Conservation (phyloP, 2,113 vertebrate species). For the Terrapene triunguis region DNA sequence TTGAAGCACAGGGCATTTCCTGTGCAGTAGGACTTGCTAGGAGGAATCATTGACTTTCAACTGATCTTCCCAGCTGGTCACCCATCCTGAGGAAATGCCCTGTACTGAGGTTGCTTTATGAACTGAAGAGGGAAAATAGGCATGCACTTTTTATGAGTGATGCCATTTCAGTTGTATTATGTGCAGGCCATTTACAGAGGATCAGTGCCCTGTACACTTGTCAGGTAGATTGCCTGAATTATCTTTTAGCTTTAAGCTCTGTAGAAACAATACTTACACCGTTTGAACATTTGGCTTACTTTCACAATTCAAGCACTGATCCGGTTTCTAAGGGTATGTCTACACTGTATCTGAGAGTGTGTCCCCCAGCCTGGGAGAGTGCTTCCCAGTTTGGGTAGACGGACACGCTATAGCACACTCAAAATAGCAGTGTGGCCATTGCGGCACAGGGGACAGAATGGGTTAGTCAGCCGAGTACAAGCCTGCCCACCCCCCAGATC, state of each 20-base stretch:
- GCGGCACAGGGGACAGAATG: neutral
- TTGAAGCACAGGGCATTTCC: slow-evolving; percentile 70
- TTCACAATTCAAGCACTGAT: neutral
- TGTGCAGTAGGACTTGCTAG: slow-evolving; percentile 63
- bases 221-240: slow-evolving; percentile 28
- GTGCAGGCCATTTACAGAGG: slow-evolving; percentile 16
- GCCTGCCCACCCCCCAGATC: neutral
- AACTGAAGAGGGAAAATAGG: slow-evolving; percentile 68
- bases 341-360: neutral
- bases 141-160: slow-evolving; percentile 40
- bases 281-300: neutral
- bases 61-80: slow-evolving; percentile 70
- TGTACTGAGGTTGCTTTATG: slow-evolving; percentile 59
- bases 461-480: neutral
- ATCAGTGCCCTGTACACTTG: neutral
- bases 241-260: neutral
- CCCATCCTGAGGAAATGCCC: slow-evolving; percentile 66
- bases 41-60: slow-evolving; percentile 53
- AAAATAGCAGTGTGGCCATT: neutral
- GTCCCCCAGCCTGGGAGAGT: neutral
- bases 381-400: neutral
- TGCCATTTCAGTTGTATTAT: slow-evolving; percentile 6
- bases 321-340: neutral
- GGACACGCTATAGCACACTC: neutral
- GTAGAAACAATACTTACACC: neutral